Evolutionary conservation across 2,888 invertebrate genomes (phyloP), one percentile per base, ranked within the genome.

Genomic region (Hyppa rectilinea): DNA sequence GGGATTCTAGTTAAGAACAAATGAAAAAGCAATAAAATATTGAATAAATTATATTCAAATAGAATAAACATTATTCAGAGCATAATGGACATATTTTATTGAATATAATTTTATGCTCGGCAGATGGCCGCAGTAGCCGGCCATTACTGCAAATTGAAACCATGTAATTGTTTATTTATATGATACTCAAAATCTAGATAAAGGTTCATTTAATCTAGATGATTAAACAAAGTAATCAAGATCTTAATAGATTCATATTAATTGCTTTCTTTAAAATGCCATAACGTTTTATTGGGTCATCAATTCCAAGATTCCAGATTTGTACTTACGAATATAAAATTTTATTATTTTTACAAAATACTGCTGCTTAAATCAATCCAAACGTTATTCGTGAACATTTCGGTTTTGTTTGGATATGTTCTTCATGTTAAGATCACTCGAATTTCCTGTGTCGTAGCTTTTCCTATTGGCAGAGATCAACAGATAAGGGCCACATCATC

Each of bases 401-500:
- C 40, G 20, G 3, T 50, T 49, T 69, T 20, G 17, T 12, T 31
- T 12, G 10, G 1, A 26, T 4, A n/a, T 60, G 4, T 59, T 43
- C n/a, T 14, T 40, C 3, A 49, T 31, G 36, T 26, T 65, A 55
- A 20, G n/a, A 50, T 45, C 14, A 17, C 26, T 12, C 14, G 12
- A 66, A 56, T 55, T 74, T 55, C 56, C 26, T 56, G 36, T 36
- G 26, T 53, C 60, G n/a, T 55, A 72, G 55, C 50, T 74, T 76
- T 76, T 66, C 59, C 69, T 55, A 74, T 65, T 70, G 58, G 53
- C 56, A 65, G n/a, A 81, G 78, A 80, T 77, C 76, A 74, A 77
- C 71, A 84, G 81, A 86, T 86, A 78, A 82, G 26, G 12, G 49
- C n/a, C 62, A 70, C 65, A 73, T 81, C 68, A 65, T 75, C 75